Conservation (phyloP, 2,113 vertebrate species). For the Corythoichthys haematopterus region DNA sequence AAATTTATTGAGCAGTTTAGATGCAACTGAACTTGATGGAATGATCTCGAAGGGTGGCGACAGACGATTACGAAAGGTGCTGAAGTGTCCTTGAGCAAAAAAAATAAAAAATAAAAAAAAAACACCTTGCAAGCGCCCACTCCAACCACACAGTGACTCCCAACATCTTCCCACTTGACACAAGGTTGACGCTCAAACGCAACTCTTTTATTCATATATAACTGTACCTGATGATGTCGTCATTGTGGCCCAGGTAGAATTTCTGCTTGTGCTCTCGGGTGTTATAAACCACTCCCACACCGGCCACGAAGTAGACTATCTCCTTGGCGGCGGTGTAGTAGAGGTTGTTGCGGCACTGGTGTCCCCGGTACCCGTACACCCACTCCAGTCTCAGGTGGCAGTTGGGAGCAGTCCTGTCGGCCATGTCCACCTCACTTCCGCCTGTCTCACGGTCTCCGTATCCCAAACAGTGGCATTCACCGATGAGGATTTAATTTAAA, state of each 20-base stretch:
- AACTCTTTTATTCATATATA: conserved; percentile 1
- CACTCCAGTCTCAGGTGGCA: conserved; percentile 97
- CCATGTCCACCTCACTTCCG: conserved; percentile 78
- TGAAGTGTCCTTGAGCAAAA: conserved; percentile 31
- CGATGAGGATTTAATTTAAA: conserved; percentile 61
- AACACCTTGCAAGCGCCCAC: neutral
- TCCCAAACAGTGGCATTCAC: conserved; percentile 63
- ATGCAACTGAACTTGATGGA: neutral
- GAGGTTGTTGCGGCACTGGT: conserved; percentile 99
- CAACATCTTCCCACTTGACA: conserved; percentile 32
- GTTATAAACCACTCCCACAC: conserved; percentile 96
- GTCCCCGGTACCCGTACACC: conserved; percentile 97
- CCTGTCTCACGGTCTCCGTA: conserved; percentile 52
- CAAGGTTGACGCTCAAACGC: conserved; percentile 54
- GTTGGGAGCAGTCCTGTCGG: conserved; percentile 92
- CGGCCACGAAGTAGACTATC: conserved; percentile 96
- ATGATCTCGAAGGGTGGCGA: neutral
- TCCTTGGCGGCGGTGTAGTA: conserved; percentile 97
- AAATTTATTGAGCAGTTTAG: neutral
- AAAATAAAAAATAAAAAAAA: no score
- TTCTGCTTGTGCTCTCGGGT: conserved; percentile 97
- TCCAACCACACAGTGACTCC: neutral
- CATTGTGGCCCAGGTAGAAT: conserved; percentile 97
- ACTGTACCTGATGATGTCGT: conserved; percentile 96
- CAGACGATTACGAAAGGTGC: neutral